A percentile compares a stretch with the other conserved stretches of the same genome.
Evolutionary conservation across 1,140 invertebrate species (phyloP).

Genomic region (Cecropterus lyciades): DNA sequence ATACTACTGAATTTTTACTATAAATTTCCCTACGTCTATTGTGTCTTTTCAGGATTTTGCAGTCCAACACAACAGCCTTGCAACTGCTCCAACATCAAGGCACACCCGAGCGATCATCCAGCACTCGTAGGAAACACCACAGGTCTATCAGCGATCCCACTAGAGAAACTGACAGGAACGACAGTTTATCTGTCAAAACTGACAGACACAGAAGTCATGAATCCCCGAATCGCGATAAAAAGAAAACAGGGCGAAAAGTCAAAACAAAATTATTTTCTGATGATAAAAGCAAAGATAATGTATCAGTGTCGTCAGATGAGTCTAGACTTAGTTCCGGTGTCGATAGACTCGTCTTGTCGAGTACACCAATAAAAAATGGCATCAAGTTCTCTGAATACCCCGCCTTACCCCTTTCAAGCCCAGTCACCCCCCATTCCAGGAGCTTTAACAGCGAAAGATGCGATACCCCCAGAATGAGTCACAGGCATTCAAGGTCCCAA

Average conservation of each 20-base stretch:
- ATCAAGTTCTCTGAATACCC: constrained; percentile 77
- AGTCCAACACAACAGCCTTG: constrained; percentile 62
- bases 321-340: constrained; percentile 61
- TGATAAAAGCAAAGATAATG: constrained; percentile 52
- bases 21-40: no score
- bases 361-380: constrained; percentile 77
- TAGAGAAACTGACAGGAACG: constrained; percentile 63
- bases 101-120: constrained; percentile 66
- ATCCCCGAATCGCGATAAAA: constrained; percentile 66
- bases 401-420: constrained; percentile 53
- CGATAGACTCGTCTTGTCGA: constrained; percentile 63
- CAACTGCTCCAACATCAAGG: constrained; percentile 62
- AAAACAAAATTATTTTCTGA: constrained; percentile 74
- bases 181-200: constrained; percentile 56
- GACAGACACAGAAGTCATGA: constrained; percentile 62
- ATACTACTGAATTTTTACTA: no score
- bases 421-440: constrained; percentile 59
- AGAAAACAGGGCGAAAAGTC: constrained; percentile 57
- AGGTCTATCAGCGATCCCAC: constrained; percentile 74
- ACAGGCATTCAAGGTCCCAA: constrained; percentile 61
- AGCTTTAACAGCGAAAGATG: constrained; percentile 62
- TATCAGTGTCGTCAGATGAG: constrained; percentile 68
- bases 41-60: no score
- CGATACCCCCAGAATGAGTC: constrained; percentile 64
- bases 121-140: constrained; percentile 55